Evolutionary conservation across 1,140 invertebrate species (phyloP).

Genomic region (Radopholus similis): DNA sequence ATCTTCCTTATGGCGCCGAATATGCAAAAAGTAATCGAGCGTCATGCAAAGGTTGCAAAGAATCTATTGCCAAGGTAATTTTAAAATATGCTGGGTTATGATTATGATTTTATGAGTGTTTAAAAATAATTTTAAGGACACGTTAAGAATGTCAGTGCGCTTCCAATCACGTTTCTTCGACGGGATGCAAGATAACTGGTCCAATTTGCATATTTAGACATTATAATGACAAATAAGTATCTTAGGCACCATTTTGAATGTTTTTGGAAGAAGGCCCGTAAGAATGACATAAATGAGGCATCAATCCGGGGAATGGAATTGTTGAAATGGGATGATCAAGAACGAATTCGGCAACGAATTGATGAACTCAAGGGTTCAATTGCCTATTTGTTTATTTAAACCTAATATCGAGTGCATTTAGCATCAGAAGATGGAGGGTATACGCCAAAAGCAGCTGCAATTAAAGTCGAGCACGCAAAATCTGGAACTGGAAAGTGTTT

Average conservation of each 20-base stretch:
- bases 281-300: conserved; percentile 44
- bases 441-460: conserved; percentile 13
- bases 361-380: conserved; percentile 27
- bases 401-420: background rate
- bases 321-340: conserved; percentile 51
- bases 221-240: background rate
- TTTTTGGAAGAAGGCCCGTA: conserved; percentile 65
- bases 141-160: conserved; percentile 40
- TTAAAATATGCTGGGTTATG: conserved; percentile 21
- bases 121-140: conserved; percentile 31
- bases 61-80: conserved; percentile 74
- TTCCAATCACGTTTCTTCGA: conserved; percentile 41
- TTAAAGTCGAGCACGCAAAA: conserved; percentile 56
- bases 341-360: conserved; percentile 39
- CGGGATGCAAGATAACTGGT: conserved; percentile 53
- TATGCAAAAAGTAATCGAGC: conserved; percentile 82
- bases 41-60: conserved; percentile 77
- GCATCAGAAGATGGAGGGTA: conserved; percentile 14
- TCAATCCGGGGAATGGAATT: conserved; percentile 50
- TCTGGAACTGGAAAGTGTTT: conserved; percentile 71
- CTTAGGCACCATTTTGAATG: conserved; percentile 83
- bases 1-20: conserved; percentile 66
- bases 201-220: background rate
- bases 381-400: background rate
- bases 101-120: no score